Evolutionary conservation across 2,797 vertebrate species (phyloP).

Genomic region (Avahi laniger): DNA sequence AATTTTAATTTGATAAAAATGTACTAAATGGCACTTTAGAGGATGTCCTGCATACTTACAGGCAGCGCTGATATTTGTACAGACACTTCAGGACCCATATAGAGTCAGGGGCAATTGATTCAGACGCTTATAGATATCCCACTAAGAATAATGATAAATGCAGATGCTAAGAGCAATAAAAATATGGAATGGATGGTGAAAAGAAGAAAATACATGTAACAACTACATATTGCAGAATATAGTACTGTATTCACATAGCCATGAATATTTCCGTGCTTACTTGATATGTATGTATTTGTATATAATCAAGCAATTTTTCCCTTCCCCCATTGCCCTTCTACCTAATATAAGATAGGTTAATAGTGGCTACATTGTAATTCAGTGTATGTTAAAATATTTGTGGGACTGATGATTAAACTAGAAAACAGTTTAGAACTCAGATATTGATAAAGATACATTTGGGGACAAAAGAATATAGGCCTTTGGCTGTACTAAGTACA

Average conservation of each 20-base stretch:
- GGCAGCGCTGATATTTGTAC: background rate
- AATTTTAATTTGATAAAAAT: conserved; percentile 19
- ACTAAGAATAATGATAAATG: background rate
- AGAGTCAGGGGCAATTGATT: background rate
- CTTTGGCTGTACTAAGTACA: background rate
- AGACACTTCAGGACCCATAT: background rate
- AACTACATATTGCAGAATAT: background rate
- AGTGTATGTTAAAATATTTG: background rate
- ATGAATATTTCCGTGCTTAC: background rate
- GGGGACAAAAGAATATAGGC: background rate
- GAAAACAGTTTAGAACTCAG: background rate
- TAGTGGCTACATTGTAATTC: background rate
- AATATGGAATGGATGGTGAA: background rate
- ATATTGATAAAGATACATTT: background rate
- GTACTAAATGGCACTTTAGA: background rate
- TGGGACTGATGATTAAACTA: background rate
- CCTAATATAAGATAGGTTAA: background rate
- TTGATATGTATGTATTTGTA: background rate
- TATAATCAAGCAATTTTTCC: background rate
- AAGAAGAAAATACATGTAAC: background rate
- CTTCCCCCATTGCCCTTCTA: background rate
- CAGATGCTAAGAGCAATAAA: background rate
- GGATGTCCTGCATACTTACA: background rate
- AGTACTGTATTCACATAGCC: background rate
- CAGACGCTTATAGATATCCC: background rate